These are phyloP conservation scores for Xylota segnis DNA, from an alignment of 2,888 invertebrate genomes.

Conservation along the genomic window DNA sequence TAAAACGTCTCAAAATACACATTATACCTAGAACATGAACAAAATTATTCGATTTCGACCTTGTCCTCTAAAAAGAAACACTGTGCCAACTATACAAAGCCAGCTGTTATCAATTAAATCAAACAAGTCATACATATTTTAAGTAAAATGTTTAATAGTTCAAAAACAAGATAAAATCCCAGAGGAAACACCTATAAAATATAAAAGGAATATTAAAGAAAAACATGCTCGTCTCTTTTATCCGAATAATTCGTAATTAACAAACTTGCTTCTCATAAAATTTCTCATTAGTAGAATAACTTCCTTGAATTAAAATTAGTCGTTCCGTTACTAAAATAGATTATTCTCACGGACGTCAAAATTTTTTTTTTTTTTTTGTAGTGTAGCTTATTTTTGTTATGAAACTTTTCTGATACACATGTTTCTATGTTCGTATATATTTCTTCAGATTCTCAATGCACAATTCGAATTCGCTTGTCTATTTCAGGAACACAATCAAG, in stretches of 20 bases:
- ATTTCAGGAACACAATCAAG: slow-evolving; percentile 21
- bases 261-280: neutral
- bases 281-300: slow-evolving; percentile 3
- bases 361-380: neutral
- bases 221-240: neutral
- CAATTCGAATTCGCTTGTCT: slow-evolving; percentile 1
- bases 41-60: neutral
- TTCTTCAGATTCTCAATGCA: neutral
- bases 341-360: slow-evolving; percentile 47
- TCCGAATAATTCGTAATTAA: slow-evolving; percentile 11
- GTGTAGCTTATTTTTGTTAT: slow-evolving; percentile 7
- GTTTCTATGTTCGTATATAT: too few species aligned
- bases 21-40: neutral
- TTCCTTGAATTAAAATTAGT: slow-evolving; percentile 15
- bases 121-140: neutral
- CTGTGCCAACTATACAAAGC: neutral
- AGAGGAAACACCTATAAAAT: neutral
- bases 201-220: neutral
- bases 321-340: slow-evolving; percentile 15
- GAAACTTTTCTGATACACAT: neutral
- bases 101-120: neutral
- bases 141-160: neutral
- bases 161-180: neutral
- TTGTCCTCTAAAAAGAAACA: neutral
- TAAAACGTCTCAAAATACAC: too few species aligned